Base-by-base conservation (phyloP, 2,113 vertebrate species). In the Numida meleagris region DNA sequence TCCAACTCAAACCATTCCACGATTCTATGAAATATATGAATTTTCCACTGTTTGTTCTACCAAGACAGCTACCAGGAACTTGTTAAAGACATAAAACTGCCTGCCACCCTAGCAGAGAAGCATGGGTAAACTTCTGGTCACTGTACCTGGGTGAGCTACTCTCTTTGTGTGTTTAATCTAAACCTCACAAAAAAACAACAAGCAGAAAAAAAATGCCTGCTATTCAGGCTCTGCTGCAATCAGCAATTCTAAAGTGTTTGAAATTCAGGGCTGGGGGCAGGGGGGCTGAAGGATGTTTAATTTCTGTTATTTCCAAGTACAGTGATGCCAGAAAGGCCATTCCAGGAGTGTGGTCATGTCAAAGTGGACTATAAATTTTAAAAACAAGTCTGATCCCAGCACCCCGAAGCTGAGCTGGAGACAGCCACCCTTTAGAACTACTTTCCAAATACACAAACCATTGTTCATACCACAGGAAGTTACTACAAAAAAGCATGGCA, bases 241-340 rank as follows among this genome's bases (percentile, higher is more conserved):
- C 79, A 88, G 90, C 63, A 90, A 42, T 51, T 83, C 63, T 50
- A 48, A 93, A 85, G 65, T n/a, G 46, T 72, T 84, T 78, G 51
- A 94, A 88, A 59, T 58, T 31, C 51, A 29, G 27, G 15, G 51
- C 3, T 0, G 19, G 12, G 23, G 4, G 11, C 17, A 57, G 61
- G 12, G 10, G 0, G 2, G 5, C 9, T 38, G 42, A 43, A 6
- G 16, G 24, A 74, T 67, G 38, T n/a, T 84, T 95, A 75, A 61
- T 34, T 90, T 83, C 94, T 94, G 68, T 81, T 80, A 67, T 71
- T 93, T 27, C 10, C 53, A 29, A 46, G 29, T 75, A 88, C 83
- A 93, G 18, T 12, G 46, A 86, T 61, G 31, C 73, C 73, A 94
- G 80, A 84, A 88, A 86, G 34, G 43, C 73, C 65, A 78, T 94